Evolutionary conservation across 2,113 vertebrate species (phyloP), one percentile per base, ranked within the genome.

Genomic region (Toxotes chatareus): DNA sequence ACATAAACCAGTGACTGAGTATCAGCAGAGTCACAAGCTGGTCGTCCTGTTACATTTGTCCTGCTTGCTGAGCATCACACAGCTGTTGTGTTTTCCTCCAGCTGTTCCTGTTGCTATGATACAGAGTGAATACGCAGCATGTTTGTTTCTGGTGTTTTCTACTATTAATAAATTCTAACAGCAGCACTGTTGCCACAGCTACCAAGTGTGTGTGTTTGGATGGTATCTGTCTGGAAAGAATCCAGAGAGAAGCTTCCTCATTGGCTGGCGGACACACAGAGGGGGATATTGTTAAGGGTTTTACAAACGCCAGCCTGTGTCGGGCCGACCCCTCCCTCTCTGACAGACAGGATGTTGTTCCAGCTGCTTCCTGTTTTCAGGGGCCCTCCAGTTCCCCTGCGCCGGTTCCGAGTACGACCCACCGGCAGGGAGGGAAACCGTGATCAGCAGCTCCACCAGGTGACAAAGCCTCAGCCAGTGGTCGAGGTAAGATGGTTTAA

Each of bases 361-460:
- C 93, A 95, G 94, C 94, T 95, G 94, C 88, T 94, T 95, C 94
- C 94, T 95, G 93, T 94, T 94, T 93, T 92, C 53, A 7, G 63
- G 73, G 61, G 44, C 47, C 70, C 84, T 64, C 87, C 79, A 74
- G 64, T 74, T 71, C 64, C 79, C 77, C 80, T 46, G 34, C 23
- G 19, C 27, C 65, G 77, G 63, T 17, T 84, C 76, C 89, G 75
- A 86, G 81, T 76, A 7, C 7, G 32, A 70, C 34, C 46, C 53
- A 11, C 23, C 3, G 31, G 4, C 23, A 2, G 5, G 55, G n/a
- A 59, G 34, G 56, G 27, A 7, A 55, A 34, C n/a, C 11, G 19
- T 4, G 3, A 10, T 32, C 14, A 10, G 38, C 40, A 16, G n/a
- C 59, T 13, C 3, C 21, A 14, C 49, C 51, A 66, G 61, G 40